Evolutionary conservation across 1,140 invertebrate genomes (phyloP).

Genomic region (Aplysia californica): DNA sequence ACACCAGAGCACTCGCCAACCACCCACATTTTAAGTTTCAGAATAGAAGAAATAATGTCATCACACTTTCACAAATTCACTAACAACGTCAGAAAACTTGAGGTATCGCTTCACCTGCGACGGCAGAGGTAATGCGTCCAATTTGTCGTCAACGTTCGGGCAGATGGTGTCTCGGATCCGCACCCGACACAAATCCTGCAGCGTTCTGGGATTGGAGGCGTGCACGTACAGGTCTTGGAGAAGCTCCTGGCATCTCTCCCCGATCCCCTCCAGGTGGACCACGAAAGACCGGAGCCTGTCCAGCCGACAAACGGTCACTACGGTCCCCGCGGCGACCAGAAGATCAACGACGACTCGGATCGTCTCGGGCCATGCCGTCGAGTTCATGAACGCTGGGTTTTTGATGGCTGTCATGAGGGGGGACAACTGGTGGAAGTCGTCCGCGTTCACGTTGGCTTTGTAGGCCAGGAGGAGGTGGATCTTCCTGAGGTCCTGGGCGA

Average conservation of each 20-base stretch:
- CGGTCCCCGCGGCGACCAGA: slow-evolving; percentile 24
- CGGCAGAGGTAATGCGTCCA: slow-evolving; percentile 24
- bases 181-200: slow-evolving; percentile 28
- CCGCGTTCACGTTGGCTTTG: slow-evolving; percentile 14
- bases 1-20: too few relatives aligned
- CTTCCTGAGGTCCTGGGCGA: slow-evolving; percentile 2
- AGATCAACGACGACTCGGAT: background rate
- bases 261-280: background rate
- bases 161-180: slow-evolving; percentile 1
- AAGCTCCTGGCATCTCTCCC: background rate
- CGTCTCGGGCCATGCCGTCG: background rate
- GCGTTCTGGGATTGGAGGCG: background rate
- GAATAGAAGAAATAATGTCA: too few relatives aligned
- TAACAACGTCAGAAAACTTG: slow-evolving; percentile 23
- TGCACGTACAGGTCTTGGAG: background rate
- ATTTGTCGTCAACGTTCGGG: slow-evolving; percentile 21
- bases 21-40: too few relatives aligned
- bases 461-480: slow-evolving; percentile 24
- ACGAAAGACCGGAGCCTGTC: background rate
- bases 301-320: background rate
- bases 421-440: background rate
- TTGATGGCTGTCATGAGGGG: slow-evolving; percentile 17
- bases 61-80: too few relatives aligned
- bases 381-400: background rate
- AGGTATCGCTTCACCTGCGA: slow-evolving; percentile 17